These are phyloP conservation scores for Magallana angulata DNA, from an alignment of 1,140 invertebrate genomes.

Conservation along the genomic window DNA sequence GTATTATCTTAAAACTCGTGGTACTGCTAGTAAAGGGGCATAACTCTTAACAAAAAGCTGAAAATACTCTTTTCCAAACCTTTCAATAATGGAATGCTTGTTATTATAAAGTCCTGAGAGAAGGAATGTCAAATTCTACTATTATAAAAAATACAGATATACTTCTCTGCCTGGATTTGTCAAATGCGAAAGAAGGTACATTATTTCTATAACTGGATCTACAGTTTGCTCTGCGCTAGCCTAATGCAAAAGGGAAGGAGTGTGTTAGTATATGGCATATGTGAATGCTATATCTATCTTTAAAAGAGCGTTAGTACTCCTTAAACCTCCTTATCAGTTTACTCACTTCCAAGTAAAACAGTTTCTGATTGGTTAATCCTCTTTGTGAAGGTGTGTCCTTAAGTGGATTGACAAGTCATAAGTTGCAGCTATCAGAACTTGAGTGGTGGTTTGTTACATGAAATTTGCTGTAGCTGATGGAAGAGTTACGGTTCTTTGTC, in stretches of 20 bases:
- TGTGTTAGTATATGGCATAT: background rate
- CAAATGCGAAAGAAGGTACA: background rate
- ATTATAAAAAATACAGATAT: background rate
- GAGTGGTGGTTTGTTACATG: constrained; percentile 27
- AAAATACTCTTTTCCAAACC: no score
- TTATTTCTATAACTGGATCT: background rate
- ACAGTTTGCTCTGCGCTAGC: background rate
- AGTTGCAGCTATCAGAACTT: constrained; percentile 29
- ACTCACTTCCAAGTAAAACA: constrained; percentile 14
- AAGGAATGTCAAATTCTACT: background rate
- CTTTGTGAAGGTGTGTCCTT: constrained; percentile 32
- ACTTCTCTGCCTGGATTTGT: background rate
- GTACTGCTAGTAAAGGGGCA: no score
- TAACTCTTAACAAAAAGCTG: no score
- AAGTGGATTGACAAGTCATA: constrained; percentile 27
- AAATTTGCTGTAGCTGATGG: constrained; percentile 32
- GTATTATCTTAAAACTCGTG: no score
- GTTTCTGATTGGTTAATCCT: constrained; percentile 33
- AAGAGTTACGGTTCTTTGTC: constrained; percentile 35
- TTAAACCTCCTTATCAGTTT: constrained; percentile 1
- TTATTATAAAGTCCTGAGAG: no score
- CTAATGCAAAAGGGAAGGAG: no score
- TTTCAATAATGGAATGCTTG: no score
- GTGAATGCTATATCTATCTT: background rate
- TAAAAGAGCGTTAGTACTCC: background rate